These are phyloP conservation scores for Philonicus albiceps DNA, from an alignment of 2,888 invertebrate species.

Conservation along the genomic window DNA sequence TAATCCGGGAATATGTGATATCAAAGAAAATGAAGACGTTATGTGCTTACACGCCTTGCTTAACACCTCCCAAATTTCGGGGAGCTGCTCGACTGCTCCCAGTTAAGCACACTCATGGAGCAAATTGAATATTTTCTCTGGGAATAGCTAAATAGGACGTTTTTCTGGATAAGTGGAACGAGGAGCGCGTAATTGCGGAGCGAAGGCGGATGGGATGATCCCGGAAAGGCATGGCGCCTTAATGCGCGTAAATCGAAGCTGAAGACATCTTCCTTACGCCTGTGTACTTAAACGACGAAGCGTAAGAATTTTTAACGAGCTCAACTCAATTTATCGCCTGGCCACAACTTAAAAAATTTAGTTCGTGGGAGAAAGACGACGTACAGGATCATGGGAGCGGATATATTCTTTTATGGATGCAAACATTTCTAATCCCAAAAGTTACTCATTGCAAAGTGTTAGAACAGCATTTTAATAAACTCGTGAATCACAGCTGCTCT, in stretches of 20 bases:
- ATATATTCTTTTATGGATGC: neutral
- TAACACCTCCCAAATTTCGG: conserved; percentile 33
- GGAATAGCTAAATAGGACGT: conserved; percentile 24
- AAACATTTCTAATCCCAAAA: neutral
- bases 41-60: conserved; percentile 39
- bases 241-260: neutral
- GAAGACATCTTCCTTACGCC: neutral
- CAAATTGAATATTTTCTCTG: conserved; percentile 38
- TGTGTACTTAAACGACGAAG: neutral
- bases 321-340: neutral
- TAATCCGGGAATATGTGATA: conserved; percentile 41
- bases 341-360: neutral
- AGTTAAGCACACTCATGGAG: conserved; percentile 32
- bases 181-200: neutral
- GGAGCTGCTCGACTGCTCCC: neutral
- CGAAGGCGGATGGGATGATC: neutral
- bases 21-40: conserved; percentile 41
- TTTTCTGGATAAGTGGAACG: conserved; percentile 1
- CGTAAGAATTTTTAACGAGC: neutral
- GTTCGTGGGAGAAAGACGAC: neutral
- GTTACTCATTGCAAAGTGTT: neutral
- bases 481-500: neutral
- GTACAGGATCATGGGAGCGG: neutral
- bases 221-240: neutral
- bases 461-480: neutral